These are phyloP conservation scores for Probosciger aterrimus DNA, from an alignment of 2,113 vertebrate species.

Conservation along the genomic window DNA sequence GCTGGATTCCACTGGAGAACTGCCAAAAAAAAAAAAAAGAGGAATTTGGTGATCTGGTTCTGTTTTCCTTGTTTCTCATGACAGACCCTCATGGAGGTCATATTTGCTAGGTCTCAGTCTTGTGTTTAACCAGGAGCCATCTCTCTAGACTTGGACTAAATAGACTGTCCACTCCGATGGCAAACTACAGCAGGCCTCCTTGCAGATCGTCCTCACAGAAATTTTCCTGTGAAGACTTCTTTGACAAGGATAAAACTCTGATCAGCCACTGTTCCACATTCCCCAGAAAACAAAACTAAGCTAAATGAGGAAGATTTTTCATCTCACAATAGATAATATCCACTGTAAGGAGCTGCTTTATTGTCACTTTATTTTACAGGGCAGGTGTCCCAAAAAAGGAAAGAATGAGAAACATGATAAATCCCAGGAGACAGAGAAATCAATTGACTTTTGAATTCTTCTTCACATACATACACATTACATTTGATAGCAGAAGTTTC, in stretches of 20 bases:
- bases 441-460: background rate
- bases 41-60: background rate
- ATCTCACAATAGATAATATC: background rate
- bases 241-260: background rate
- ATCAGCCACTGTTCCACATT: background rate
- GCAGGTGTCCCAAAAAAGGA: background rate
- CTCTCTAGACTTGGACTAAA: background rate
- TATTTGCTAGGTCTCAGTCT: background rate
- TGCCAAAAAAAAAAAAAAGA: background rate
- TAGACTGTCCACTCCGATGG: background rate
- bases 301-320: background rate
- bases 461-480: background rate
- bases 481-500: background rate
- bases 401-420: background rate
- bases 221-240: background rate
- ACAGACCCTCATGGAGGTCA: background rate
- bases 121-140: background rate
- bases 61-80: background rate
- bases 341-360: background rate
- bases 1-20: background rate
- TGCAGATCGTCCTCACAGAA: background rate
- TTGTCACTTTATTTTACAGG: background rate
- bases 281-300: background rate
- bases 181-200: background rate
- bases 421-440: background rate